Evolutionary conservation across 64 coral and sea anemone genomes (phyloP), one percentile per base, ranked within the genome.

Genomic region (Anthopleura sola): DNA sequence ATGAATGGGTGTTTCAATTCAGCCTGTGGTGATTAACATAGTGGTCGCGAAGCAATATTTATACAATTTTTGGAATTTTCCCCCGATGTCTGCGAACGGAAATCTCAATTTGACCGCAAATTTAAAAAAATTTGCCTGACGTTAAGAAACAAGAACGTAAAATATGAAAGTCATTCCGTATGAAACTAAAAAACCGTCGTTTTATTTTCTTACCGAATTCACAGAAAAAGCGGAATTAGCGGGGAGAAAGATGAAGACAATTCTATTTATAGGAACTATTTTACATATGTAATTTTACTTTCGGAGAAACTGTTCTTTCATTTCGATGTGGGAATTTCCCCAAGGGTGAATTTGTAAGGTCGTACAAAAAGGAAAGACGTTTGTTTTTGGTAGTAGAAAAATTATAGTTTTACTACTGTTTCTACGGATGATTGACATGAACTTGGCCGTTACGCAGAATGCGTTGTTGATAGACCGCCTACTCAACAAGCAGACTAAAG

Each of bases 31-130:
- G 26, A 34, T 71, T 71, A 32, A 20, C 66, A 71, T 33, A 71
- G 26, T 34, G 29, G 66, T 71, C n/a, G 26, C 28, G 66, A 66
- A 66, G 24, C 21, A 28, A 66, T 16, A 71, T 71, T 71, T 29
- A 34, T 34, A 71, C 13, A 23, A 79, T 48, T 23, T 79, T 79
- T 48, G 76, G 76, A 79, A 79, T 79, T 79, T 79, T n/a, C 23
- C 13, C 19, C 76, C 76, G 15, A 79, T 16, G 76, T 48, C 76
- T 79, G 76, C 14, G n/a, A 47, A 18, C 76, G 76, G 24, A 79
- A 44, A 79, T 79, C 66, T 71, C 66, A 34, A 71, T 32, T 33
- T 71, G 13, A 71, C 66, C 66, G 15, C 66, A 71, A 36, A 36
- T 71, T 71, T 71, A 14, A 71, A 28, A 32, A 33, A 71, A 34